Evolutionary conservation across 2,113 vertebrate species (phyloP).

Genomic region (Percopsis transmontana): DNA sequence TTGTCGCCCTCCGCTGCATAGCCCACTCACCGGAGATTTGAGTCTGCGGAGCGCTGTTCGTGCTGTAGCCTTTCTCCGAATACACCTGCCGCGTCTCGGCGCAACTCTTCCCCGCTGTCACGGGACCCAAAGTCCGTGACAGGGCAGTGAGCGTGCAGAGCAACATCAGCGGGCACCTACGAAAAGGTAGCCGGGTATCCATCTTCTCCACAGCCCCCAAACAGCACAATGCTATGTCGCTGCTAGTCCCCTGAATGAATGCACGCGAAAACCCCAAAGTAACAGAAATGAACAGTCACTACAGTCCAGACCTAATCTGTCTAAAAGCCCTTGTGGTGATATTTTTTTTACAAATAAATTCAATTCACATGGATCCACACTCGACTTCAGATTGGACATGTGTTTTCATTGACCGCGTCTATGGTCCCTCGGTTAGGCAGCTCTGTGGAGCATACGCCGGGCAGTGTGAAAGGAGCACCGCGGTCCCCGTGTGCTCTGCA

Average conservation of each 20-base stretch:
- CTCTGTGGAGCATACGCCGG: slow-evolving; percentile 14
- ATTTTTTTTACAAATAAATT: slow-evolving; percentile 12
- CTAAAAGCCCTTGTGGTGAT: not conserved
- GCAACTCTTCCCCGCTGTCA: slow-evolving; percentile 81
- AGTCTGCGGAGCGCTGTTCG: slow-evolving; percentile 79
- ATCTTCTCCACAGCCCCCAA: slow-evolving; percentile 30
- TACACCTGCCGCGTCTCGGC: slow-evolving; percentile 84
- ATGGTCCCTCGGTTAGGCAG: slow-evolving; percentile 36
- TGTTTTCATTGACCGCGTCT: slow-evolving; percentile 41
- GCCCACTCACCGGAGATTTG: slow-evolving; percentile 86
- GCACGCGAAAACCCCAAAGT: slow-evolving; percentile 42
- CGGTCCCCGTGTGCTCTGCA: slow-evolving; percentile 40
- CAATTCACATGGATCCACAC: slow-evolving; percentile 15
- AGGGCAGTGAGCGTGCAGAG: slow-evolving; percentile 52
- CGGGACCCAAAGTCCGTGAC: slow-evolving; percentile 56
- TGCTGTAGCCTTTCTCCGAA: slow-evolving; percentile 83
- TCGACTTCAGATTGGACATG: slow-evolving; percentile 25
- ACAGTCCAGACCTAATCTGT: slow-evolving; percentile 35
- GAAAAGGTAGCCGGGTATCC: slow-evolving; percentile 32
- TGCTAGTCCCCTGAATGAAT: slow-evolving; percentile 4
- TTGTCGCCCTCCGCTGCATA: too few species aligned
- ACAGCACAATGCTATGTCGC: too few species aligned
- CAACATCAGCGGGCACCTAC: slow-evolving; percentile 47
- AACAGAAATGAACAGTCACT: slow-evolving; percentile 4
- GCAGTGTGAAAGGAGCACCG: slow-evolving; percentile 40